Evolutionary conservation across 2,888 invertebrate species (phyloP).

Genomic region (Augiades crinisus): DNA sequence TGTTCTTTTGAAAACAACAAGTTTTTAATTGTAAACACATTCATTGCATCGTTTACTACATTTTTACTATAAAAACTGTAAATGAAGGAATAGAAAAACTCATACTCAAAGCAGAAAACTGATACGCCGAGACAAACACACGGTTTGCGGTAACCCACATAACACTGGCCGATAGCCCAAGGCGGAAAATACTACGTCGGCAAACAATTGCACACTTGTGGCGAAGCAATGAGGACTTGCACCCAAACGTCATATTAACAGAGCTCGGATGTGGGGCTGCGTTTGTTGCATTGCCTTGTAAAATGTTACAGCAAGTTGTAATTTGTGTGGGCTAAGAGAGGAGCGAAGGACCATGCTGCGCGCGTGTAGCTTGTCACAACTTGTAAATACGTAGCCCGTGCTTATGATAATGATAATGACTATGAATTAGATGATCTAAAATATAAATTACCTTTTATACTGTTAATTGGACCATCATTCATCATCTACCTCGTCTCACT

Average conservation of each 20-base stretch:
- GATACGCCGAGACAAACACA: slow-evolving; percentile 23
- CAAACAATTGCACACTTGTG: slow-evolving; percentile 34
- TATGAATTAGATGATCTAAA: too few species aligned
- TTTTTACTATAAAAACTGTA: too few species aligned
- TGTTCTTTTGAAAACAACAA: too few species aligned
- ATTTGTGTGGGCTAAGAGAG: background rate
- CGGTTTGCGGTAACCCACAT: slow-evolving; percentile 24
- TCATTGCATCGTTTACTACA: too few species aligned
- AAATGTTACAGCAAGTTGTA: slow-evolving; percentile 6
- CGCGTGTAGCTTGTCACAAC: too few species aligned
- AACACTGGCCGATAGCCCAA: slow-evolving; percentile 38
- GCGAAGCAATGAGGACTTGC: slow-evolving; percentile 27
- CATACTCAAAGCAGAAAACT: slow-evolving; percentile 9
- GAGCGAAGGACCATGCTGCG: too few species aligned
- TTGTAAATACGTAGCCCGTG: too few species aligned
- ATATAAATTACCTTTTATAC: too few species aligned
- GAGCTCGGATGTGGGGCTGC: slow-evolving; percentile 22
- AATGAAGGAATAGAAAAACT: background rate
- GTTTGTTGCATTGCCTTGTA: slow-evolving; percentile 10
- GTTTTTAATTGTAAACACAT: too few species aligned
- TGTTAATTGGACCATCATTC: too few species aligned
- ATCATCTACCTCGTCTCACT: too few species aligned
- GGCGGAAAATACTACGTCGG: slow-evolving; percentile 30
- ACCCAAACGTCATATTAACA: slow-evolving; percentile 31
- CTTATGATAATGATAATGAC: too few species aligned